phyloP scores from a whole-genome alignment of 2,797 vertebrate species.

The Muscicapa comitata region DNA sequence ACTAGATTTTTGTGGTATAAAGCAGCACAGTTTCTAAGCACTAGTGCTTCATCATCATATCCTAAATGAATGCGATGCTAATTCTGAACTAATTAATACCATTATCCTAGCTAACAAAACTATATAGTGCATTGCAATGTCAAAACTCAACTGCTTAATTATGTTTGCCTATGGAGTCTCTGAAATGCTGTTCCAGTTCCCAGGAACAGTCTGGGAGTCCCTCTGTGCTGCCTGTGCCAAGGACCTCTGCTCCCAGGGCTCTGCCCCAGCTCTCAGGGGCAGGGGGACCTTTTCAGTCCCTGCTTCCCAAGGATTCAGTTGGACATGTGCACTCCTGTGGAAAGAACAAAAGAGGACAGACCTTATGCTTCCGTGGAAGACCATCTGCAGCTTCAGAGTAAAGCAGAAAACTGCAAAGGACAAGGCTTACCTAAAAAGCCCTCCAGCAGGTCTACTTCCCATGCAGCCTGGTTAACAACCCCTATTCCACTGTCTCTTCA shows the following conservation, averaged over 20 bases:
- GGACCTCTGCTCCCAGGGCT: neutral
- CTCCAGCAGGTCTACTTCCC: neutral
- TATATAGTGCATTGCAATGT: neutral
- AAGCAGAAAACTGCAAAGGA: neutral
- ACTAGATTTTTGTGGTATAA: neutral
- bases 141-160: neutral
- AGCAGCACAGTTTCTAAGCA: neutral
- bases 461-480: neutral
- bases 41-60: neutral
- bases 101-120: neutral
- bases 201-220: neutral
- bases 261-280: neutral
- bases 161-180: neutral
- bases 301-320: neutral
- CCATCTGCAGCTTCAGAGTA: neutral
- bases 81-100: conserved; percentile 12
- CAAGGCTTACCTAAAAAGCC: neutral
- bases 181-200: neutral
- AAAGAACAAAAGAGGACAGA: neutral
- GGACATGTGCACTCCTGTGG: neutral
- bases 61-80: neutral
- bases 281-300: neutral
- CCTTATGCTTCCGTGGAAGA: neutral
- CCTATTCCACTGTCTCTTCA: neutral
- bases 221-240: neutral